Percentiles rank a stretch among this genome's conserved stretches.
Conservation (phyloP, 2,797 vertebrate genomes). For the Neoniphon sammara region DNA sequence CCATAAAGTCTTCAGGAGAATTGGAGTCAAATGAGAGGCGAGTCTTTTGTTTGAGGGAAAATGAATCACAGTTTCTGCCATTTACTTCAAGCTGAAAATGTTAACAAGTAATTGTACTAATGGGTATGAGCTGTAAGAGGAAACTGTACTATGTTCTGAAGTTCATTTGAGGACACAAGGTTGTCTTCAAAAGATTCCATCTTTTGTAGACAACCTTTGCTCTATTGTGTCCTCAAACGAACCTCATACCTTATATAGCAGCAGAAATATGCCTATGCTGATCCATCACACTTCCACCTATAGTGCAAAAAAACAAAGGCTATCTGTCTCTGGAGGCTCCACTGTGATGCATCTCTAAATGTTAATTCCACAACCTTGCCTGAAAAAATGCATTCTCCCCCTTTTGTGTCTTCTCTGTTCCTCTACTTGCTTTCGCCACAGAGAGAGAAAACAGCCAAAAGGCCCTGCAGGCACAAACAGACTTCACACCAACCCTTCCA, state of each 20-base stretch:
- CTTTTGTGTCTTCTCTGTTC: conserved; percentile 37
- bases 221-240: not conserved
- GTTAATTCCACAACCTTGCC: conserved; percentile 77
- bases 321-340: conserved; percentile 75
- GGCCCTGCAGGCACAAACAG: conserved; percentile 72
- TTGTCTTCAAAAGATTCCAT: not conserved
- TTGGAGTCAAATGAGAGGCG: not conserved
- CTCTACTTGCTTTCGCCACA: conserved; percentile 69
- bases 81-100: not conserved
- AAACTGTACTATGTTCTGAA: not conserved
- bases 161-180: too few species aligned
- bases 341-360: conserved; percentile 73
- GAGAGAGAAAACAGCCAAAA: conserved; percentile 65
- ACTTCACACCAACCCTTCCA: conserved; percentile 76
- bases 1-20: not conserved
- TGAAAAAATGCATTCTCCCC: conserved; percentile 32
- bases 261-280: conserved; percentile 53
- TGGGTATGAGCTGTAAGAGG: conserved; percentile 39
- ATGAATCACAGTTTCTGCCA: not conserved
- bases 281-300: conserved; percentile 58
- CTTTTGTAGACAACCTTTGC: conserved; percentile 5
- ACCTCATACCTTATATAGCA: conserved; percentile 44
- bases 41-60: not conserved
- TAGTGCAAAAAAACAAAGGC: conserved; percentile 68
- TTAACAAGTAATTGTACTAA: conserved; percentile 30